Evolutionary conservation across 2,888 invertebrate genomes (phyloP).

Genomic region (Athalia cordata): DNA sequence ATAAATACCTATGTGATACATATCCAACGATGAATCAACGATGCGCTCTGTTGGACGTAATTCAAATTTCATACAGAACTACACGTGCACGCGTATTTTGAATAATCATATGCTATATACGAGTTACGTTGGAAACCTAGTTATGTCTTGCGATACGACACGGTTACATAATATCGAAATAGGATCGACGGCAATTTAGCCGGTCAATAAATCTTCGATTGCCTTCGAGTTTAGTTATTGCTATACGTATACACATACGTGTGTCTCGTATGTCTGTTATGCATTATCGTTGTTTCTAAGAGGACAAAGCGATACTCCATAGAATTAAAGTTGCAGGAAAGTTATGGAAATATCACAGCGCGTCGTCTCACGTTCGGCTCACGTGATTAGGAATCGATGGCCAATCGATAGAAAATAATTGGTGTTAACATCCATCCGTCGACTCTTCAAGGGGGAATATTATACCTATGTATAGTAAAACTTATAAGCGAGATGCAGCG

Average conservation of each 20-base stretch:
- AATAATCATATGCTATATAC: too few species aligned
- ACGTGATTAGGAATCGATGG: slow-evolving; percentile 25
- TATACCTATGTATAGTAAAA: too few species aligned
- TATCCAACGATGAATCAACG: too few species aligned
- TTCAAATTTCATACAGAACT: too few species aligned
- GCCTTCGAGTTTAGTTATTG: background rate
- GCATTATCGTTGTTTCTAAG: background rate
- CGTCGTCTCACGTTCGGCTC: background rate
- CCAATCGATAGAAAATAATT: slow-evolving; percentile 29
- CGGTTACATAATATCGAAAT: background rate
- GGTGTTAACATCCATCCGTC: slow-evolving; percentile 23
- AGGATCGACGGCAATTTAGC: background rate
- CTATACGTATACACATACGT: background rate
- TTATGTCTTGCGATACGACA: too few species aligned
- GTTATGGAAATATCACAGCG: background rate
- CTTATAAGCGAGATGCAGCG: too few species aligned
- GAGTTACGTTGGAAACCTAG: too few species aligned
- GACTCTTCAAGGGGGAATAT: background rate
- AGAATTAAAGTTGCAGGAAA: background rate
- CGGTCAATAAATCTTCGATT: slow-evolving; percentile 7
- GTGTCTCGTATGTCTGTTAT: too few species aligned
- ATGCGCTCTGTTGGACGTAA: too few species aligned
- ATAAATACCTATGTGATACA: too few species aligned
- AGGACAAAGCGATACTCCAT: background rate
- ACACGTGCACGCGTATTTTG: too few species aligned